A percentile compares a stretch with the other conserved stretches of the same genome.
Conservation (phyloP, 2,797 vertebrate species). For the Pangasius larnaudii region DNA sequence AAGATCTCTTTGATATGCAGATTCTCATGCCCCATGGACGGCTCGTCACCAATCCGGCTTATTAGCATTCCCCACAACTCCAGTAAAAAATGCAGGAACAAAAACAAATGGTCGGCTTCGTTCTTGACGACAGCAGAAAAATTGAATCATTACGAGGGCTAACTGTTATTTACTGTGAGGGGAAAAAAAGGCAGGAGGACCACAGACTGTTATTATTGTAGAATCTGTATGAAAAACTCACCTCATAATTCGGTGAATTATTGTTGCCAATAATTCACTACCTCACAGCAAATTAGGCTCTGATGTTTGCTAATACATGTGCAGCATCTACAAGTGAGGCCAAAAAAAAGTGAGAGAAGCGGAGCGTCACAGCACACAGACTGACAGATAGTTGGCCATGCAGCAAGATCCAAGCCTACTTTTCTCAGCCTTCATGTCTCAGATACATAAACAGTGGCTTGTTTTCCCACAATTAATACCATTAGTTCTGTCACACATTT, state of each 20-base stretch:
- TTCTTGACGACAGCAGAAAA: slow-evolving; percentile 65
- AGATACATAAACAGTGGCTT: slow-evolving; percentile 23
- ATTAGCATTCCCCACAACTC: slow-evolving; percentile 69
- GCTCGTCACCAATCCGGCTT: slow-evolving; percentile 60
- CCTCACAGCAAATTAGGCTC: slow-evolving; percentile 42
- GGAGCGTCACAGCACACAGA: slow-evolving; percentile 26
- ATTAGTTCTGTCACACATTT: slow-evolving; percentile 38
- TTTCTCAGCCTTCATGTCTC: slow-evolving; percentile 12
- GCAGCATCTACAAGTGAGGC: neutral
- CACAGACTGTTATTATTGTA: slow-evolving; percentile 62
- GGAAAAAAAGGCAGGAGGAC: slow-evolving; percentile 58
- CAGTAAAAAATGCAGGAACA: slow-evolving; percentile 62
- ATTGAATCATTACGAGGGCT: slow-evolving; percentile 66
- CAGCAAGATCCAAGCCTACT: neutral
- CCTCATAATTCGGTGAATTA: neutral
- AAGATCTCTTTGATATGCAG: slow-evolving; percentile 70
- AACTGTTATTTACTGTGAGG: slow-evolving; percentile 62
- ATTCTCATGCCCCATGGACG: slow-evolving; percentile 56
- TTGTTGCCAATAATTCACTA: slow-evolving; percentile 42
- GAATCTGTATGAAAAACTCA: slow-evolving; percentile 65
- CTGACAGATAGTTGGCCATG: slow-evolving; percentile 18
- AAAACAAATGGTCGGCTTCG: slow-evolving; percentile 68
- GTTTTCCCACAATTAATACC: slow-evolving; percentile 41
- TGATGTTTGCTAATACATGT: slow-evolving; percentile 45
- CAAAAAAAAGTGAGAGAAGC: slow-evolving; percentile 31